Base-by-base conservation (phyloP, 1,140 invertebrate species). In the Stegodyphus dumicola region DNA sequence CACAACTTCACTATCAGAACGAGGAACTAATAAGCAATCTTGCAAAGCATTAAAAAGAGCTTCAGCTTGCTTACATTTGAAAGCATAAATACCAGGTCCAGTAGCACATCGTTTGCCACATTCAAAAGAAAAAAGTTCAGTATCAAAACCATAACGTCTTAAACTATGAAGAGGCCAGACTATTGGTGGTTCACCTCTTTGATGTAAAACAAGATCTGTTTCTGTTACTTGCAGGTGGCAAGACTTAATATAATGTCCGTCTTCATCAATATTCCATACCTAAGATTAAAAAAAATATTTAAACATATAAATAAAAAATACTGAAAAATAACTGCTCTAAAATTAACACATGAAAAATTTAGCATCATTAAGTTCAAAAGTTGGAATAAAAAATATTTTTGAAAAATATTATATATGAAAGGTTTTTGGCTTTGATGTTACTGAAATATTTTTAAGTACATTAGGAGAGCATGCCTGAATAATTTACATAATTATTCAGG, bases 31-130 rank as follows among this genome's bases (percentile, higher is more conserved):
- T 6, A n/a, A 77, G 51, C 81, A 85, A 51, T 85, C 81, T 51
- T 85, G 84, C 18, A 78, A 18, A 88, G 95, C 92, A 89, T 96
- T 95, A 90, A 99, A 99, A n/a, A 99, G 92, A 81, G 94, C 91
- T 89, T 97, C 96, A 51, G 98, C 97, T 90, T 95, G 93, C 71
- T 93, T 92, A 90, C 97, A 98, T 89, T 95, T 95, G 90, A 99
- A 99, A 9, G 96, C 97, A 92, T 97, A 99, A 88, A 99, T 97
- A 10, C 98, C 98, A 88, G 94, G 92, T 86, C 97, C 98, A 0
- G 97, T 98, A 60, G 95, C 94, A 90, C 97, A 99, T 71, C 97
- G 92, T 87, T 97, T 93, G 0, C 98, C 98, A 89, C 96, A 97
- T n/a, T 91, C 98, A 91, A 99, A 99, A 86, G 96, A 98, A 90